Evolutionary conservation across 1,140 invertebrate genomes (phyloP).

Genomic region (Metaphire vulgaris): DNA sequence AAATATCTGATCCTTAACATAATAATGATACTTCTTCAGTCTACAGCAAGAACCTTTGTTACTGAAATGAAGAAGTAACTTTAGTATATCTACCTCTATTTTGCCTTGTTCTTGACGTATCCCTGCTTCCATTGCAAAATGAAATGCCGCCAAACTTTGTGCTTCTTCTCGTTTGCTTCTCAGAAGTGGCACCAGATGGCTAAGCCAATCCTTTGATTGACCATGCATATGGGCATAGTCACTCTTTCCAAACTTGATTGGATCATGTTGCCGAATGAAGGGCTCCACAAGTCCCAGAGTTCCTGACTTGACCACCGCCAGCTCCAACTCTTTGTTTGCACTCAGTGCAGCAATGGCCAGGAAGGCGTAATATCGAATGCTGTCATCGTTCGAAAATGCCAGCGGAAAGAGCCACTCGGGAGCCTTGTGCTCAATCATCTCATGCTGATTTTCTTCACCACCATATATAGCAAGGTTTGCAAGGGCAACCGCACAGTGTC

Average conservation of each 20-base stretch:
- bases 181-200: constrained; percentile 86
- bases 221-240: constrained; percentile 83
- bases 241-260: constrained; percentile 87
- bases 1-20: too few relatives aligned
- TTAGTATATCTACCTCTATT: constrained; percentile 62
- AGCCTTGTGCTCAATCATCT: constrained; percentile 83
- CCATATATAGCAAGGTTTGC: constrained; percentile 95
- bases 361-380: constrained; percentile 88
- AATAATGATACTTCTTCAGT: too few relatives aligned
- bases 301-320: constrained; percentile 86
- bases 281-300: constrained; percentile 92
- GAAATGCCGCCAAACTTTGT: constrained; percentile 91
- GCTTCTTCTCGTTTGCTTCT: constrained; percentile 93
- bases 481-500: constrained; percentile 90
- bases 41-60: too few relatives aligned
- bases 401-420: constrained; percentile 97
- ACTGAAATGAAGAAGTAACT: too few relatives aligned
- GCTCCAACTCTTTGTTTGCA: constrained; percentile 97
- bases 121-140: constrained; percentile 98
- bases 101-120: constrained; percentile 95
- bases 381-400: constrained; percentile 92
- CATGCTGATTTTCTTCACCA: constrained; percentile 91
- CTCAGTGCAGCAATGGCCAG: constrained; percentile 92
- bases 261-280: constrained; percentile 87
- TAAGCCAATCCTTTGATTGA: constrained; percentile 91